Conservation (phyloP, 1,140 invertebrate species). For the Aphis gossypii region DNA sequence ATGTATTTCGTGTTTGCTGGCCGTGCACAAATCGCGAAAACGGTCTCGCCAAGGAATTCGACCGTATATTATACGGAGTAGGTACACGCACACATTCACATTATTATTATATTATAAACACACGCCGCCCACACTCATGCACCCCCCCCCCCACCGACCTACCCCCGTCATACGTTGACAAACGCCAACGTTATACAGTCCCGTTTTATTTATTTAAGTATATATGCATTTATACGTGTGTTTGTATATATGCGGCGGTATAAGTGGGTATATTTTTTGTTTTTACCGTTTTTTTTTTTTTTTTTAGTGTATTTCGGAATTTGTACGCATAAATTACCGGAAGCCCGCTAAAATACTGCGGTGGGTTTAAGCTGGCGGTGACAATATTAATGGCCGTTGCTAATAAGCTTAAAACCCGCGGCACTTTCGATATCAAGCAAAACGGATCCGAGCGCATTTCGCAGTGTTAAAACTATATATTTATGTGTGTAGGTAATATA, state of each 20-base stretch:
- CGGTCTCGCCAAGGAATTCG: not conserved
- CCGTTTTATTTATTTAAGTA: constrained; percentile 5
- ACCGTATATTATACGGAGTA: not conserved
- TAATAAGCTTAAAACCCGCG: constrained; percentile 47
- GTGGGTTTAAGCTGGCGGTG: constrained; percentile 33
- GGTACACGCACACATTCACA: not conserved
- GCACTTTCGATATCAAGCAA: constrained; percentile 37
- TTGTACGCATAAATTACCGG: constrained; percentile 37
- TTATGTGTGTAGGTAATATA: not conserved
- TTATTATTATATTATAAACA: not conserved
- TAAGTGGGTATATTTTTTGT: constrained; percentile 8
- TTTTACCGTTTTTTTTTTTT: not conserved
- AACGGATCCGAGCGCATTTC: constrained; percentile 18
- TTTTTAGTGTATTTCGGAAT: not conserved
- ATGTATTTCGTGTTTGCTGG: not conserved
- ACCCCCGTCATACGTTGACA: not conserved
- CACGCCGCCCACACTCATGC: not conserved
- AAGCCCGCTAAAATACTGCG: constrained; percentile 28
- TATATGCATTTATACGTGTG: not conserved
- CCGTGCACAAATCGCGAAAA: not conserved
- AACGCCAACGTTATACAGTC: not conserved
- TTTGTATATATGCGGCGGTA: not conserved
- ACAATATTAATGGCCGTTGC: constrained; percentile 45
- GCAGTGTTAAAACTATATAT: not conserved
- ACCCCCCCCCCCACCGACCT: no score